phyloP scores from a whole-genome alignment of 1,140 invertebrate species.

The Meloidogyne hapla region DNA sequence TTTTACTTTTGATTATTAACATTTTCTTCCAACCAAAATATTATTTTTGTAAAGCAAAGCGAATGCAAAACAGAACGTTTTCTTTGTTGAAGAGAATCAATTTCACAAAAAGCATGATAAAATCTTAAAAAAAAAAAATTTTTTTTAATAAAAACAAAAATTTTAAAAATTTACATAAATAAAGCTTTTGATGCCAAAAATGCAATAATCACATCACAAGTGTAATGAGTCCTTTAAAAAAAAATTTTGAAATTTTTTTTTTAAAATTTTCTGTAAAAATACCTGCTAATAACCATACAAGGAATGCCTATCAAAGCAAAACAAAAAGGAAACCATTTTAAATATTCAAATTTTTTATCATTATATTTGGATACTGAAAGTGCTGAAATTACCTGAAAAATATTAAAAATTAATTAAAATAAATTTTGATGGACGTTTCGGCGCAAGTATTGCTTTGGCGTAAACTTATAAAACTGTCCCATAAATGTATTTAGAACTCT shows the following conservation, averaged over 20 bases:
- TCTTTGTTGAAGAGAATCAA: conserved; percentile 54
- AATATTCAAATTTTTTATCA: conserved; percentile 31
- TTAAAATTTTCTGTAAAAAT: too few species aligned
- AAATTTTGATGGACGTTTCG: neutral
- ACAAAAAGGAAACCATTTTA: conserved; percentile 35
- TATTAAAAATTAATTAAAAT: neutral
- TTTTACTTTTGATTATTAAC: conserved; percentile 25
- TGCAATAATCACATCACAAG: conserved; percentile 52
- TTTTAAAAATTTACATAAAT: conserved; percentile 48
- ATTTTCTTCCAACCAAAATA: conserved; percentile 59
- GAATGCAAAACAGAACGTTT: conserved; percentile 46
- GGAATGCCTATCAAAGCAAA: conserved; percentile 38
- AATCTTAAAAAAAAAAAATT: conserved; percentile 47
- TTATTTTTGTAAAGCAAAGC: conserved; percentile 35
- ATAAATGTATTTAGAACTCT: too few species aligned
- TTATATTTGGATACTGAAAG: conserved; percentile 51
- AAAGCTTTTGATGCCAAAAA: conserved; percentile 51
- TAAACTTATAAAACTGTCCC: conserved; percentile 21
- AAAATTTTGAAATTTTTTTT: conserved; percentile 4
- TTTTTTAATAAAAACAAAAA: neutral
- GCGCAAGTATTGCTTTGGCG: conserved; percentile 9
- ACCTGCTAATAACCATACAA: conserved; percentile 42
- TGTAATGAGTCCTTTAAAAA: conserved; percentile 46
- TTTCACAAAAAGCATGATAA: conserved; percentile 60
- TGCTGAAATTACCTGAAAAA: conserved; percentile 38